Evolutionary conservation across 2,113 vertebrate genomes (phyloP).

Genomic region (Antennarius striatus): DNA sequence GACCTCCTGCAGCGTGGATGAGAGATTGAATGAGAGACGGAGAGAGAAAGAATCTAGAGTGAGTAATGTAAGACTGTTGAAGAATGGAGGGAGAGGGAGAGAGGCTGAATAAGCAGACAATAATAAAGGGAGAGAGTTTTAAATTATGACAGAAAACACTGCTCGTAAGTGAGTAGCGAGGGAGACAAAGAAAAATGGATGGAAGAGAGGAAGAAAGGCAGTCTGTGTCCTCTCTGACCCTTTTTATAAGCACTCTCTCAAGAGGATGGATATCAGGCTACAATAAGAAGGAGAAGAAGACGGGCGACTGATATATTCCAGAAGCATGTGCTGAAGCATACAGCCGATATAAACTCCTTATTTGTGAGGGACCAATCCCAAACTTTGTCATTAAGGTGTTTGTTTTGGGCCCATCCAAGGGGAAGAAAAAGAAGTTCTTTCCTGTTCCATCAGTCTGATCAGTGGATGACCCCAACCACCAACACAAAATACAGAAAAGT

Average conservation of each 20-base stretch:
- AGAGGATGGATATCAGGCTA: not conserved
- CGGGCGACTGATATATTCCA: not conserved
- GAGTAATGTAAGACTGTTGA: conserved; percentile 24
- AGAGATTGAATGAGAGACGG: conserved; percentile 37
- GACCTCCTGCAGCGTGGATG: conserved; percentile 61
- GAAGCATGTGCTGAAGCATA: not conserved
- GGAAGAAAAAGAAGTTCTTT: not conserved
- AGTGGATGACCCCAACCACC: not conserved
- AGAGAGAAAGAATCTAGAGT: conserved; percentile 19
- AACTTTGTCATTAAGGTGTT: no score
- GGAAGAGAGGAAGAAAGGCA: not conserved
- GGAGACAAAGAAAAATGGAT: conserved; percentile 32
- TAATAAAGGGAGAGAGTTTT: conserved; percentile 50
- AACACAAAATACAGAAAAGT: conserved; percentile 18
- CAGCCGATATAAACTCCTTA: not conserved
- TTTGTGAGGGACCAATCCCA: not conserved
- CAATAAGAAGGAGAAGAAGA: not conserved
- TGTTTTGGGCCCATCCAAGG: no score
- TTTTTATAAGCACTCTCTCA: conserved; percentile 2
- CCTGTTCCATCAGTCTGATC: conserved; percentile 6
- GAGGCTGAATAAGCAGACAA: conserved; percentile 10
- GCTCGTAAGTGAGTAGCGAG: conserved; percentile 37
- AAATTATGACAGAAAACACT: conserved; percentile 58
- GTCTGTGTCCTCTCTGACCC: conserved; percentile 21
- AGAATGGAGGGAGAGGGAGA: conserved; percentile 9